Evolutionary conservation across 2,113 vertebrate species (phyloP), one percentile per base, ranked within the genome.

Genomic region (Zootoca vivipara): DNA sequence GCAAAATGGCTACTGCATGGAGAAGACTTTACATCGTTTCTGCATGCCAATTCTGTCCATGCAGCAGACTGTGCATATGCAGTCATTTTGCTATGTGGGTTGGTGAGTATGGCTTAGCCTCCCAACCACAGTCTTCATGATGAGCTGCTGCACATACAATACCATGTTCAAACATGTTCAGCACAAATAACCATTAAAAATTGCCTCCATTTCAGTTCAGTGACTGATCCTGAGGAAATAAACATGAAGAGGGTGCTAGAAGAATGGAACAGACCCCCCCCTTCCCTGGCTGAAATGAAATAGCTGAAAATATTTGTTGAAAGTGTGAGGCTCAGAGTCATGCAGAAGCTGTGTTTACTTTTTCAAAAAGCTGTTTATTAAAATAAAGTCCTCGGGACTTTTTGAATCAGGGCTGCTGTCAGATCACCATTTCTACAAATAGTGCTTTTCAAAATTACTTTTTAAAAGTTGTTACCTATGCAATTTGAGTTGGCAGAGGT

Each of bases 361-460:
- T 90, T 93, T 94, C 89, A 93, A 96, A 96, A 94, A 92, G 94
- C 92, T 89, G 85, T 94, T 96, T 95, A 91, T 96, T 95, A 95
- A 89, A 94, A 77, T 91, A 88, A 92, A 89, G 92, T 85, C 92
- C 89, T 88, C 88, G 91, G 92, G 94, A 93, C 94, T 95, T 91
- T 86, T 91, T 93, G 90, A 94, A 95, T 96, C 92, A 92, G 93
- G 87, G 93, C 78, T 89, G 91, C 91, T 93, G 85, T 92, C 78
- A 92, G 91, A 93, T 91, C 67, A 93, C 65, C 92, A 78, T 93
- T 89, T 92, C 40, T 91, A 89, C 0, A 24, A 87, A 90, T 65
- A 1, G 85, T 88, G 93, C 79, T 94, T 89, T 82, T 92, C 94
- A 92, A 96, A 93, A 95, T 96, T 95, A 91, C 86, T 95, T 95